A percentile compares a stretch with the other conserved stretches of the same genome.
phyloP scores from a whole-genome alignment of 2,797 vertebrate species.

The Poeciliopsis presidionis region DNA sequence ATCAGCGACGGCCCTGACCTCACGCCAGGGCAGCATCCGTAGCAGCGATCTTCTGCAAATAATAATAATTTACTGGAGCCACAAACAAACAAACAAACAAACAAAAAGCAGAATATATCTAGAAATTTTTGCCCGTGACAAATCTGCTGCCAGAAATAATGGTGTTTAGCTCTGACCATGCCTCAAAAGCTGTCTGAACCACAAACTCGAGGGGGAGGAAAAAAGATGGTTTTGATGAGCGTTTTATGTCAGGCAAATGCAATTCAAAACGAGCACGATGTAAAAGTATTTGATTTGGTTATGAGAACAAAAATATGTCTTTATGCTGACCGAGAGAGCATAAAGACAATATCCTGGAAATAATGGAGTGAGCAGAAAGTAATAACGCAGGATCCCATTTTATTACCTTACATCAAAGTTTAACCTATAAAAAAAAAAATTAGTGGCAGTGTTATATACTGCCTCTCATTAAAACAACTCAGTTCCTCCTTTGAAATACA shows the following conservation, averaged over 20 bases:
- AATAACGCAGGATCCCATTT: conserved; percentile 9
- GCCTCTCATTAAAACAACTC: background rate
- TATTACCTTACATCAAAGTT: conserved; percentile 3
- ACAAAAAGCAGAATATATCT: background rate
- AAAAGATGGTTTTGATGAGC: background rate
- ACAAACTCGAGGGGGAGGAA: no score
- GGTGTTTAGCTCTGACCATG: background rate
- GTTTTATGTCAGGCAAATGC: conserved; percentile 1
- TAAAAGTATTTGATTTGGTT: background rate
- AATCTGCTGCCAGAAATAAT: background rate
- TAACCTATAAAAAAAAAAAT: conserved; percentile 8
- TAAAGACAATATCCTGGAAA: background rate
- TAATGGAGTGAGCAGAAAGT: background rate
- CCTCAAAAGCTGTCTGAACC: no score
- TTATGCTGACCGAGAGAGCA: background rate
- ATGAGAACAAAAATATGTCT: background rate
- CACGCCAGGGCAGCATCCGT: background rate
- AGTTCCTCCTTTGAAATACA: background rate
- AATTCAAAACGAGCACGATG: background rate
- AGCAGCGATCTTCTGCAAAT: background rate
- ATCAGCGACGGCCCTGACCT: background rate
- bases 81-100: conserved; percentile 6
- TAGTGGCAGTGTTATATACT: background rate
- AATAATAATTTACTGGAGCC: background rate
- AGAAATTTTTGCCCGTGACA: background rate